Conservation (phyloP, 1,140 invertebrate genomes). For the Drosophila oshimai region DNA sequence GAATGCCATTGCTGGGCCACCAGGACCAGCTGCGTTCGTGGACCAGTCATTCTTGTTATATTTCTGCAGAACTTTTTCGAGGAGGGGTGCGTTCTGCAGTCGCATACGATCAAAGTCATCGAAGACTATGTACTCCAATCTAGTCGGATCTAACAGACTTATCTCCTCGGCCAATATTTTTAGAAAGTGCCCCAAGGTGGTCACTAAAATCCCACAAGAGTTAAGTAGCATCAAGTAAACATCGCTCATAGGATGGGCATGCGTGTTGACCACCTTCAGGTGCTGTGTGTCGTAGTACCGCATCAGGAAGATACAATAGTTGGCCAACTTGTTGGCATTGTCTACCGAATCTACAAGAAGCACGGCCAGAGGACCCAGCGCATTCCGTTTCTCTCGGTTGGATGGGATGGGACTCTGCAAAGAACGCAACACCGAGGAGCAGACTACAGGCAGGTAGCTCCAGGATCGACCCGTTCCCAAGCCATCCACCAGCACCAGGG, state of each 20-base stretch:
- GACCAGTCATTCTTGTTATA: not conserved
- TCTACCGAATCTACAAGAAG: conserved; percentile 27
- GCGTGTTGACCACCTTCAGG: conserved; percentile 39
- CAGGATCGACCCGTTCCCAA: conserved; percentile 29
- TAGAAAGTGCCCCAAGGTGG: conserved; percentile 8
- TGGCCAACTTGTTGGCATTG: not conserved
- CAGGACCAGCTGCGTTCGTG: conserved; percentile 17
- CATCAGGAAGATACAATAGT: conserved; percentile 24
- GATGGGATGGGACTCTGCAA: not conserved
- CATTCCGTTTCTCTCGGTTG: accelerated
- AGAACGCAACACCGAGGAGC: conserved; percentile 16
- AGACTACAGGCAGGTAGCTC: conserved; percentile 48
- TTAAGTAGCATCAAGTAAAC: conserved; percentile 23
- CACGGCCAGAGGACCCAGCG: conserved; percentile 44
- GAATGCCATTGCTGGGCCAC: conserved; percentile 52
- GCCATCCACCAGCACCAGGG: conserved; percentile 24
- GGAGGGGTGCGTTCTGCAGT: not conserved
- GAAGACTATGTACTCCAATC: conserved; percentile 26
- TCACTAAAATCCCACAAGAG: conserved; percentile 51
- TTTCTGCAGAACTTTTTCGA: conserved; percentile 9
- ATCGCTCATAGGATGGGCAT: not conserved
- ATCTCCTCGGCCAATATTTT: conserved; percentile 4
- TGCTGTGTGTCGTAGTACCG: not conserved
- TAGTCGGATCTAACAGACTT: conserved; percentile 2
- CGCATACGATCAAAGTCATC: conserved; percentile 53